Conservation (phyloP, 1,140 invertebrate species). For the Zaprionus ornatus region DNA sequence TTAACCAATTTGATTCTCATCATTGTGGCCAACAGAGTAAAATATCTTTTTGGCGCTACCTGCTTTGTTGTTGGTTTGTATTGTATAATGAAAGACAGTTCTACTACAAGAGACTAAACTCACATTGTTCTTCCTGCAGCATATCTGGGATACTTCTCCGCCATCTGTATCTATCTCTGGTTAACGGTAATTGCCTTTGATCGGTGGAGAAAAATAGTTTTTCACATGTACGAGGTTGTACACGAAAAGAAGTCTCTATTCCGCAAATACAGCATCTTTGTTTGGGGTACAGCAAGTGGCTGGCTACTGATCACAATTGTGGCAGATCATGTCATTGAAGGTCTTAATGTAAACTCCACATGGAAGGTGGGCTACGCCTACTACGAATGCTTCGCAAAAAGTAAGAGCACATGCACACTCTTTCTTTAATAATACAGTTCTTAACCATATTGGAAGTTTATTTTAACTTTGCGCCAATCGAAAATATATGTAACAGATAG, state of each 20-base stretch:
- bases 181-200: neutral
- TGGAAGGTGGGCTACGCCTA: conserved; percentile 2
- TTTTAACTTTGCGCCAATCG: too few relatives aligned
- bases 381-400: conserved; percentile 3
- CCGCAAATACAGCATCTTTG: neutral
- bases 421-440: too few relatives aligned
- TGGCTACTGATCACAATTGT: neutral
- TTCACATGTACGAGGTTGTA: neutral
- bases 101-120: too few relatives aligned
- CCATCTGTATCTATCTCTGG: neutral
- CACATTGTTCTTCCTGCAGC: neutral
- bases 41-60: neutral
- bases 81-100: too few relatives aligned
- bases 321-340: neutral
- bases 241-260: neutral
- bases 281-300: neutral
- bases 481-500: too few relatives aligned
- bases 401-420: neutral
- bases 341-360: neutral
- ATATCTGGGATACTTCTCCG: neutral
- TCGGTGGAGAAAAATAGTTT: neutral
- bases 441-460: too few relatives aligned
- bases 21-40: neutral
- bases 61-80: neutral
- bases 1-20: neutral